Evolutionary conservation across 92 coral and sea anemone species (phyloP), one percentile per base, ranked within the genome.

Genomic region (Virgularia gustaviana): DNA sequence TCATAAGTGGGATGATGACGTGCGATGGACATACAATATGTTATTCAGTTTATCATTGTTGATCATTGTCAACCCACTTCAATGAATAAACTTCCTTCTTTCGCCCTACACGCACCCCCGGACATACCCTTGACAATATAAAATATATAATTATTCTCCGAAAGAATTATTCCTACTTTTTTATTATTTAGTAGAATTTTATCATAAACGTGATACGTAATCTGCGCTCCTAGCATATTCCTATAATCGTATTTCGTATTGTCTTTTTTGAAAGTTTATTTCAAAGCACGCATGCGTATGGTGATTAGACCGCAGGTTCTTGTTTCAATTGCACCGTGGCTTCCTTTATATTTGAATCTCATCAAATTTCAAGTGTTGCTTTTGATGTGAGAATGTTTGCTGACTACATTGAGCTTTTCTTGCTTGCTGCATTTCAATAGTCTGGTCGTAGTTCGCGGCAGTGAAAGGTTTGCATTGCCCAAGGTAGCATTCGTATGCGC

Each of bases 301-400:
- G 36, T 47, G 32, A 11, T 19, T 19, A 13, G 27, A 41, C 19
- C 75, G 75, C 75, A 47, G 75, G 55, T 45, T 47, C 34, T 11
- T 34, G 16, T 22, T 68, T 5, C 10, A 41, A 18, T 20, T 49
- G 75, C 33, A 45, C 30, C 61, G 75, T 24, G 55, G 47, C 60
- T 68, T 68, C 75, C 11, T 43, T 63, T 36, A 33, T 12, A 41
- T 37, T 7, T 49, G 72, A 49, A 45, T 67, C 44, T 49, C 47
- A 49, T 68, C 75, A 51, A 68, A 44, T 66, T 68, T 68, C 60
- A 49, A 68, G 75, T 49, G 75, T 68, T 68, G 75, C 30, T 16
- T 52, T 68, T 49, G 51, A 30, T 28, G 19, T 68, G 28, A 16
- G 56, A 15, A 15, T 27, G 52, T 66, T 35, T 6, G 32, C 36